Evolutionary conservation across 2,113 vertebrate genomes (phyloP), one percentile per base, ranked within the genome.

Genomic region (Psophia crepitans): DNA sequence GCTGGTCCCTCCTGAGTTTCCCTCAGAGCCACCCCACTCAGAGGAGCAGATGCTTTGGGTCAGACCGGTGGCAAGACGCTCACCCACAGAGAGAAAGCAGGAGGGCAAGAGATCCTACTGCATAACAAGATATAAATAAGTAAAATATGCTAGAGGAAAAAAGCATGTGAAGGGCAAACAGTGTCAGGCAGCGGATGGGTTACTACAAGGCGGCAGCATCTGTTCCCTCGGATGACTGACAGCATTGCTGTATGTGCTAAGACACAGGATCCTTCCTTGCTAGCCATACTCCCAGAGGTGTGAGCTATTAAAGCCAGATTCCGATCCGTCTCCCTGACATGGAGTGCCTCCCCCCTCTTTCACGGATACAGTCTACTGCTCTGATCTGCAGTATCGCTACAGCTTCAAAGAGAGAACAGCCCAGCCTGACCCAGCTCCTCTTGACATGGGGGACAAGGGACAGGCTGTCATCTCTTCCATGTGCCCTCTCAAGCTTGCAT

Each of bases 131-230:
- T 49, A 91, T 20, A 91, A 91, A 93, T 90, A 95, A 93, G 96
- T 96, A 96, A 97, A 97, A 85, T 80, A 90, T 57, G 75, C 65
- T 11, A 51, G 70, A 92, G 91, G 58, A 84, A 90, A 91, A 91
- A 93, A 73, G 82, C 71, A 64, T 65, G 54, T 20, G 57, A 95
- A 93, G 83, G 75, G 85, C 96, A 74, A 93, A 65, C 74, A 93
- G 89, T 94, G 83, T 74, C 64, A 81, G 83, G 92, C 87, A 90
- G 85, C 0, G 41, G 85, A 76, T 37, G 41, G 76, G 90, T 96
- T 90, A 87, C 71, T 84, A 87, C 79, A 91, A 73, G 94, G 71
- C 27, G 2, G 80, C 82, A 78, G 91, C 88, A 93, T 95, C 53
- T 77, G 80, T 43, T 93, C 92, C 75, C 81, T 48, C 84, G 88